These are phyloP conservation scores for Papilio protenor DNA, from an alignment of 2,888 invertebrate species.

Conservation along the genomic window DNA sequence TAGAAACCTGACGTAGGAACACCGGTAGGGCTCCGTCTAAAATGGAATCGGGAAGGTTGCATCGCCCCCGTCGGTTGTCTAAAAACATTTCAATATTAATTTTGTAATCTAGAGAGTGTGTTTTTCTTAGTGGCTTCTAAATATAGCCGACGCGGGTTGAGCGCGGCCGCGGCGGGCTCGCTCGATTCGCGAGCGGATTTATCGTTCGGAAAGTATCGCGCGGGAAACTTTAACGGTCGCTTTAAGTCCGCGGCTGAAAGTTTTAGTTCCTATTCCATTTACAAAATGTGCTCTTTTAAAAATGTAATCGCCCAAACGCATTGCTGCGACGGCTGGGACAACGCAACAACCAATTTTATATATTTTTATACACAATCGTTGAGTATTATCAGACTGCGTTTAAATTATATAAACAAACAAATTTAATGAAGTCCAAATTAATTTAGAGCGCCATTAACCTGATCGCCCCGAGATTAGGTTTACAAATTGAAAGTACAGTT, in stretches of 20 bases:
- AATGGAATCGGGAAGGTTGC: constrained; percentile 58
- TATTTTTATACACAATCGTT: constrained; percentile 41
- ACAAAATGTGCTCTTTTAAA: constrained; percentile 72
- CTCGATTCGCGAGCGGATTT: constrained; percentile 79
- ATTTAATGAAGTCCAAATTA: constrained; percentile 67
- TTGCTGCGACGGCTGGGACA: constrained; percentile 44
- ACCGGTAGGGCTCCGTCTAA: constrained; percentile 67
- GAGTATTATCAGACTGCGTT: constrained; percentile 27
- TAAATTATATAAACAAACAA: constrained; percentile 48
- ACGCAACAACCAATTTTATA: constrained; percentile 60
- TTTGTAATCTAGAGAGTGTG: constrained; percentile 55
- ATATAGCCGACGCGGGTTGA: constrained; percentile 67
- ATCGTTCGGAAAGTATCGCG: constrained; percentile 70
- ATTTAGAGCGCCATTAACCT: constrained; percentile 77
- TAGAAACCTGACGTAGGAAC: constrained; percentile 26
- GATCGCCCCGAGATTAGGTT: constrained; percentile 66
- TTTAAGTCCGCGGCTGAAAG: constrained; percentile 78
- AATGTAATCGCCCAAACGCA: constrained; percentile 58
- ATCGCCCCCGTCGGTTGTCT: constrained; percentile 53
- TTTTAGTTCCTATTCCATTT: constrained; percentile 74
- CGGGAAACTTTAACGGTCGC: constrained; percentile 71
- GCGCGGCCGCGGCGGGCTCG: constrained; percentile 70
- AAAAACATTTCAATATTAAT: constrained; percentile 61
- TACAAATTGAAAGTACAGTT: constrained; percentile 72
- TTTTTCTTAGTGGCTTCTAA: constrained; percentile 71